A percentile compares a stretch with the other conserved stretches of the same genome.
phyloP scores from a whole-genome alignment of 2,797 vertebrate species.

The Notamacropus eugenii region DNA sequence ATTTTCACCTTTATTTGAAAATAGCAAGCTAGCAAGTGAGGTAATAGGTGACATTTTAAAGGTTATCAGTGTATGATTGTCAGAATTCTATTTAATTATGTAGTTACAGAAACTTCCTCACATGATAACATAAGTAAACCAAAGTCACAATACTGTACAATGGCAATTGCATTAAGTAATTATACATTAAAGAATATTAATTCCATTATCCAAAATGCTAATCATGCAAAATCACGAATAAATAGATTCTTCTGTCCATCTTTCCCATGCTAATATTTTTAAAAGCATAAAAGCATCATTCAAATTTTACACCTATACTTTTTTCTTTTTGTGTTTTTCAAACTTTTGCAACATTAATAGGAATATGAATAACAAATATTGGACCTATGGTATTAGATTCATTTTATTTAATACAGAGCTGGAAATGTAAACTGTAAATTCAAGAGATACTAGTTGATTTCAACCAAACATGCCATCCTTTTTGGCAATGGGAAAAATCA shows the following conservation, averaged over 20 bases:
- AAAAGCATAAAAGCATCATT: constrained; percentile 42
- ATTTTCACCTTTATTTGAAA: constrained; percentile 71
- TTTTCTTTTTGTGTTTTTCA: not conserved
- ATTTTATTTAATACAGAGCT: not conserved
- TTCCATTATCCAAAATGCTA: constrained; percentile 60
- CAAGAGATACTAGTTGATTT: constrained; percentile 35
- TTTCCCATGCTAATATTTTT: constrained; percentile 13
- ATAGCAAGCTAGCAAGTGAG: constrained; percentile 57
- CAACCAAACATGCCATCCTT: constrained; percentile 14
- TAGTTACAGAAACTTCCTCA: constrained; percentile 67
- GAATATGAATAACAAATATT: constrained; percentile 26
- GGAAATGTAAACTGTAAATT: constrained; percentile 40
- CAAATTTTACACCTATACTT: constrained; percentile 38
- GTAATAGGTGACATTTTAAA: constrained; percentile 71
- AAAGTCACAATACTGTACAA: constrained; percentile 54
- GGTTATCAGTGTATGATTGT: constrained; percentile 64
- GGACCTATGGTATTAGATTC: not conserved
- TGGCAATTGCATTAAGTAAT: constrained; percentile 55
- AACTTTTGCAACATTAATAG: constrained; percentile 45
- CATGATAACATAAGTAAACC: constrained; percentile 68
- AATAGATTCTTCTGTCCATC: constrained; percentile 45
- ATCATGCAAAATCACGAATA: constrained; percentile 31
- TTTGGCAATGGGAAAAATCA: constrained; percentile 59
- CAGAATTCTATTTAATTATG: constrained; percentile 69
- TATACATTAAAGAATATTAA: constrained; percentile 34